Percentiles rank a stretch among this genome's conserved stretches.
These are phyloP conservation scores for Tortrix viridana DNA, from an alignment of 2,888 invertebrate genomes.

Conservation along the genomic window DNA sequence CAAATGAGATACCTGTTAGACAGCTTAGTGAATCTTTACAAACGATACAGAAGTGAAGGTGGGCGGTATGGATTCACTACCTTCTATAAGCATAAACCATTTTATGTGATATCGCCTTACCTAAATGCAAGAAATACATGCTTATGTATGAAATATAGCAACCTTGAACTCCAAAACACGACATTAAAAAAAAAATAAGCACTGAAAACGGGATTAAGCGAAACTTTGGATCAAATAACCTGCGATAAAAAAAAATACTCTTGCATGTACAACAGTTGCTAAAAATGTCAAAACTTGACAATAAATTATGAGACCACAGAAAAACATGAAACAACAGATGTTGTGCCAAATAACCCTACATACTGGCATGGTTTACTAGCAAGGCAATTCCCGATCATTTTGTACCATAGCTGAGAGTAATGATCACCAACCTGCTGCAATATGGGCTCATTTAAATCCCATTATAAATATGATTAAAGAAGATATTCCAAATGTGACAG, in stretches of 20 bases:
- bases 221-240: conserved; percentile 5
- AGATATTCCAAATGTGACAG: conserved; percentile 5
- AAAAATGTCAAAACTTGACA: background rate
- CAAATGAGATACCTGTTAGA: conserved; percentile 40
- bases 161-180: conserved; percentile 13
- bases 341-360: background rate
- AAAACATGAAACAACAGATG: background rate
- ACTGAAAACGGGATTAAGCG: background rate
- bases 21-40: conserved; percentile 33
- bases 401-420: conserved; percentile 5
- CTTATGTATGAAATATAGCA: conserved; percentile 38
- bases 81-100: conserved; percentile 41
- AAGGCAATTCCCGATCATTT: conserved; percentile 11
- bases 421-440: conserved; percentile 19
- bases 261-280: background rate
- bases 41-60: conserved; percentile 40
- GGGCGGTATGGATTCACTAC: conserved; percentile 39
- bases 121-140: conserved; percentile 36
- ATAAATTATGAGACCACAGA: background rate
- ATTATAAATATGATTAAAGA: conserved; percentile 20
- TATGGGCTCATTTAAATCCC: conserved; percentile 30
- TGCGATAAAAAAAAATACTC: background rate
- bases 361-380: conserved; percentile 6
- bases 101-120: conserved; percentile 37
- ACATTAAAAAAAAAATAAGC: background rate